phyloP scores from a whole-genome alignment of 2,113 vertebrate genomes.

The Poecile atricapillus region DNA sequence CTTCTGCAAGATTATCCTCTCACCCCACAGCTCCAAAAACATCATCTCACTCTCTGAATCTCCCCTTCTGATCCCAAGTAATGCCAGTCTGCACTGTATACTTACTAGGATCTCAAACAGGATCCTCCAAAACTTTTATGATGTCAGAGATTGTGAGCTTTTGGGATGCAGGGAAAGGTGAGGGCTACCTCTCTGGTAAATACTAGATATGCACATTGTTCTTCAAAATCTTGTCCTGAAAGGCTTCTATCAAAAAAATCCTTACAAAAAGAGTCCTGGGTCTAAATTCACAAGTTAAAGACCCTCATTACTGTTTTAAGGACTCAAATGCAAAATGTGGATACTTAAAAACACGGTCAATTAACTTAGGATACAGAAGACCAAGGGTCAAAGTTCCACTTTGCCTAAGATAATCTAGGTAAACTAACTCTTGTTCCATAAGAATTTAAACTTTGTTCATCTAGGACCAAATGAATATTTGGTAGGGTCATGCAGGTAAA shows the following conservation, averaged over 20 bases:
- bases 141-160: background rate
- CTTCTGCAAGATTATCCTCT: background rate
- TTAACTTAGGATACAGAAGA: background rate
- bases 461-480: background rate
- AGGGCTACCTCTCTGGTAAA: background rate
- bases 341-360: background rate
- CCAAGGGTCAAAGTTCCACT: background rate
- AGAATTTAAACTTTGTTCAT: background rate
- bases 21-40: background rate
- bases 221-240: background rate
- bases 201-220: background rate
- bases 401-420: background rate
- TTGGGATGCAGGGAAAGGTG: background rate
- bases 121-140: background rate
- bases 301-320: background rate
- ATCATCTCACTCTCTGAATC: background rate
- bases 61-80: background rate
- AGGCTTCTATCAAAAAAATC: background rate
- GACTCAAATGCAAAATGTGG: background rate
- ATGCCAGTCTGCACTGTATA: background rate
- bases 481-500: background rate
- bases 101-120: background rate
- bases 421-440: background rate
- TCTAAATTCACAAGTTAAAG: background rate
- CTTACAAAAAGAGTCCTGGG: background rate